Evolutionary conservation across 2,113 vertebrate genomes (phyloP).

Genomic region (Blennius ocellaris): DNA sequence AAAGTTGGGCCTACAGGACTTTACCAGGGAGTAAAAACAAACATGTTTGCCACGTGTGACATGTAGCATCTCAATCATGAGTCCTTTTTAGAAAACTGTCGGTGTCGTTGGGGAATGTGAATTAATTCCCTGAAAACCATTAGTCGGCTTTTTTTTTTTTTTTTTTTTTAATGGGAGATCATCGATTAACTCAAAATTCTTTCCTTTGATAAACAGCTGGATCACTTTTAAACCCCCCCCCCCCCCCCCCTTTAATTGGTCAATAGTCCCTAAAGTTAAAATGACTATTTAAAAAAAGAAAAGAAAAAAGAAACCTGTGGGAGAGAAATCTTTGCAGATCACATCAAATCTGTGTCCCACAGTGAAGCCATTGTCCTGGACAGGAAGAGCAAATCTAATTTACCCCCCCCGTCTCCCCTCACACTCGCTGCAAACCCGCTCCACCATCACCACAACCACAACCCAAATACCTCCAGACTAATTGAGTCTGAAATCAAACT

Average conservation of each 20-base stretch:
- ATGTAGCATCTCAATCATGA: not conserved
- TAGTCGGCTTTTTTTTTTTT: not conserved
- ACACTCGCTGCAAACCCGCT: not conserved
- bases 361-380: conserved; percentile 67
- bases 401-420: conserved; percentile 30
- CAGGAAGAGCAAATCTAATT: conserved; percentile 73
- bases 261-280: not conserved
- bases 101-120: not conserved
- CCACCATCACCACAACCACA: conserved; percentile 26
- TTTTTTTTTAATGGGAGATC: not conserved
- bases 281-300: not conserved
- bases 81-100: not conserved
- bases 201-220: not conserved
- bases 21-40: not conserved
- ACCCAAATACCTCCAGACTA: conserved; percentile 70
- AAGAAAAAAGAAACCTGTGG: not conserved
- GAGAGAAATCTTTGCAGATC: conserved; percentile 18
- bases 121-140: not conserved
- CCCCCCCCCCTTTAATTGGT: not conserved
- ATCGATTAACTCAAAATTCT: not conserved
- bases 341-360: conserved; percentile 43
- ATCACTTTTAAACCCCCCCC: not conserved
- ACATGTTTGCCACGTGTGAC: not conserved
- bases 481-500: conserved; percentile 76
- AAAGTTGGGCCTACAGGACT: not conserved